phyloP scores from a whole-genome alignment of 2,797 vertebrate species.

The Pteronotus mesoamericanus region DNA sequence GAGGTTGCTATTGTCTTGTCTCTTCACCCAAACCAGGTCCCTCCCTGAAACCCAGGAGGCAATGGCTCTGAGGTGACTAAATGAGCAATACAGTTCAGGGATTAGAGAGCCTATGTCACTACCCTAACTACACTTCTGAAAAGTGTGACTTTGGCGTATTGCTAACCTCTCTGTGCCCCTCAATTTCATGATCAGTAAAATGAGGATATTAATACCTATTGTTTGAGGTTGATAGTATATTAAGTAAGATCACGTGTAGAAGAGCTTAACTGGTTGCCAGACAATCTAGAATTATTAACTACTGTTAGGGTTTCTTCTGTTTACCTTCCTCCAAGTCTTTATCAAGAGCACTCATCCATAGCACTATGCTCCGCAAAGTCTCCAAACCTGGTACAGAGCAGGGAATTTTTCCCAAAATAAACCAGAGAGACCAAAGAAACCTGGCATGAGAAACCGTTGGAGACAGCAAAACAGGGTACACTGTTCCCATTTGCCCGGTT shows the following conservation, averaged over 20 bases:
- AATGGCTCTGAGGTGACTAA: neutral
- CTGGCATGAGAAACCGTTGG: neutral
- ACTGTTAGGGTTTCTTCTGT: neutral
- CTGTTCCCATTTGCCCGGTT: neutral
- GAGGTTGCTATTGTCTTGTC: neutral
- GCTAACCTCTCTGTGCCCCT: neutral
- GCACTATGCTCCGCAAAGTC: neutral
- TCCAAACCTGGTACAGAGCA: neutral
- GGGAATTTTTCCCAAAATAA: conserved; percentile 44
- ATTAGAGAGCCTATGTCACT: neutral
- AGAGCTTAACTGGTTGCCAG: neutral
- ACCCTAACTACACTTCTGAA: neutral
- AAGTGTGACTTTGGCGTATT: neutral
- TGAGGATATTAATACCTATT: neutral
- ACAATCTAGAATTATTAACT: neutral
- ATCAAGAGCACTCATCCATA: neutral
- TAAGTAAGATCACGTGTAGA: neutral
- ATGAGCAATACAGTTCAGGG: too few species aligned
- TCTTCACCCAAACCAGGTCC: neutral
- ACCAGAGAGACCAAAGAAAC: conserved; percentile 1
- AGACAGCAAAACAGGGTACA: neutral
- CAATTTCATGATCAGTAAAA: neutral
- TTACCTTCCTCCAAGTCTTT: neutral
- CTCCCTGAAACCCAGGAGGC: neutral
- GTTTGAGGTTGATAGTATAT: neutral